Evolutionary conservation across 2,888 invertebrate species (phyloP).

Genomic region (Chloroclysta siterata): DNA sequence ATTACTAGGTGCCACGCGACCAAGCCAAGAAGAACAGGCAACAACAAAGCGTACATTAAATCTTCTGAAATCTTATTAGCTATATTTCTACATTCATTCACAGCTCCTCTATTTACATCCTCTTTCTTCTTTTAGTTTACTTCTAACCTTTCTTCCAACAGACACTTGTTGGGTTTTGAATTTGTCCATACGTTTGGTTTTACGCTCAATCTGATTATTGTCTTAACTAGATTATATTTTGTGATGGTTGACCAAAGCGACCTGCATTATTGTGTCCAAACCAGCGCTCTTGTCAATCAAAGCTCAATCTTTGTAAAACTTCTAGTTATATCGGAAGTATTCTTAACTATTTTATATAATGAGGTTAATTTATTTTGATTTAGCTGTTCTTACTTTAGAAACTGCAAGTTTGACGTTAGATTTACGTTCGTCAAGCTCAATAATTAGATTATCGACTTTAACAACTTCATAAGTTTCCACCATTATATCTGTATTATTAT

Average conservation of each 20-base stretch:
- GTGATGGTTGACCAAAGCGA: conserved; percentile 65
- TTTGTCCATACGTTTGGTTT: conserved; percentile 51
- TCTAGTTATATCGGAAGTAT: conserved; percentile 39
- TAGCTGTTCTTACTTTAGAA: conserved; percentile 28
- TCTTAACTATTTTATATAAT: conserved; percentile 34
- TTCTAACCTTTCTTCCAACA: conserved; percentile 36
- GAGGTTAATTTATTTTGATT: conserved; percentile 27
- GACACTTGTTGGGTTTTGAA: conserved; percentile 64
- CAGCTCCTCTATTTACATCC: conserved; percentile 42
- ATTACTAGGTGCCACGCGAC: too few relatives aligned
- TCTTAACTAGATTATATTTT: conserved; percentile 39
- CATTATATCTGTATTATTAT: conserved; percentile 1
- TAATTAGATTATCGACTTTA: background rate
- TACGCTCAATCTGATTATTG: conserved; percentile 29
- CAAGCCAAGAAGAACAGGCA: too few relatives aligned
- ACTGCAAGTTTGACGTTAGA: background rate
- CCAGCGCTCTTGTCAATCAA: conserved; percentile 55
- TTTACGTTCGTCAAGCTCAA: background rate
- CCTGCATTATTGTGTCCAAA: background rate
- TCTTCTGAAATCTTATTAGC: too few relatives aligned
- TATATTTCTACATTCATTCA: conserved; percentile 29
- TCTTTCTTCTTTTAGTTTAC: conserved; percentile 40
- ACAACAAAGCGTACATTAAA: too few relatives aligned
- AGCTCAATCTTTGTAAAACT: conserved; percentile 36
- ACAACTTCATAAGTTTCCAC: background rate